Conservation (phyloP, 2,797 vertebrate species). For the Megaceryle alcyon region DNA sequence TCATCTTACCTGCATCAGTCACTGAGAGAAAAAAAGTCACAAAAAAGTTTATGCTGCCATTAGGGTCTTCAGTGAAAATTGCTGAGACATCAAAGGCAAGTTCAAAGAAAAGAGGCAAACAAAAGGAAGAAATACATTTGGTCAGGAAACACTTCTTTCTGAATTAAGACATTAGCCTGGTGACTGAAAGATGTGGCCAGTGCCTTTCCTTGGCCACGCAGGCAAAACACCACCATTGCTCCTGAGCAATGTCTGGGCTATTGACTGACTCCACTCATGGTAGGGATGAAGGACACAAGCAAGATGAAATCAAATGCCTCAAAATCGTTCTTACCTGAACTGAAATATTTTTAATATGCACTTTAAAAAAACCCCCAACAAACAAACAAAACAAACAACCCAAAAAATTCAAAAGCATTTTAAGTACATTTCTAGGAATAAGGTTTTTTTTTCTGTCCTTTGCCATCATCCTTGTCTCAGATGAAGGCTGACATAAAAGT, state of each 20-base stretch:
- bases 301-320: background rate
- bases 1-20: background rate
- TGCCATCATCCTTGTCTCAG: background rate
- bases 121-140: background rate
- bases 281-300: background rate
- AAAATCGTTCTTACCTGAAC: background rate
- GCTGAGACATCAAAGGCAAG: background rate
- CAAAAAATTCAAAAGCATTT: background rate
- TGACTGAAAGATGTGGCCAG: background rate
- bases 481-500: background rate
- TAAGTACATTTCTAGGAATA: background rate
- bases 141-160: background rate
- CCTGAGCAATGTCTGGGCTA: background rate
- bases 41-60: background rate
- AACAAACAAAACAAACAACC: background rate
- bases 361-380: background rate
- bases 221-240: background rate
- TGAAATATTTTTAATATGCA: background rate
- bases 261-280: accelerated
- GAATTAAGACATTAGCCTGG: background rate
- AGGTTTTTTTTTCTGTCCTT: background rate
- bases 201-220: background rate
- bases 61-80: background rate
- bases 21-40: background rate
- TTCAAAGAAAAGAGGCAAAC: conserved; percentile 16